phyloP scores from a whole-genome alignment of 2,113 vertebrate genomes.

The Microtus richardsoni region DNA sequence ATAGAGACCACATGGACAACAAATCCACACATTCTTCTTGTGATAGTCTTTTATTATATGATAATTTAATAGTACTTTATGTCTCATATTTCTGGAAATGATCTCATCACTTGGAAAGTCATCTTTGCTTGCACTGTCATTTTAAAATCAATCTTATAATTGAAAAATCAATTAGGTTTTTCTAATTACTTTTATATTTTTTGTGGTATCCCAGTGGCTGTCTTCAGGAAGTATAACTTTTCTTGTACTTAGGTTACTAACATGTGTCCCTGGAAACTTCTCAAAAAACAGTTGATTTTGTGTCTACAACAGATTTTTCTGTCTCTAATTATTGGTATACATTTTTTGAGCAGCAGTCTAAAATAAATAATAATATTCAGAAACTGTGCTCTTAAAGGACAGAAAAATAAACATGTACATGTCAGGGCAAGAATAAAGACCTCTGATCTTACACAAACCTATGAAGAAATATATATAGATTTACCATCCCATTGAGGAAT shows the following conservation, averaged over 20 bases:
- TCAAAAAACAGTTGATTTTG: neutral
- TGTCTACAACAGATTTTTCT: neutral
- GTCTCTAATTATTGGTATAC: neutral
- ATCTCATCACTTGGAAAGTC: neutral
- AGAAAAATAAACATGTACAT: neutral
- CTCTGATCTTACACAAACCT: neutral
- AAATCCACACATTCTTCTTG: neutral
- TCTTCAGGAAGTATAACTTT: neutral
- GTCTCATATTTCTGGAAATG: neutral
- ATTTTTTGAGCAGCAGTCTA: neutral
- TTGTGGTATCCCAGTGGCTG: neutral
- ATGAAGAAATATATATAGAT: neutral
- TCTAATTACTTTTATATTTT: neutral
- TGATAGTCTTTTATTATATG: neutral
- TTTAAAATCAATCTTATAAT: constrained; percentile 31
- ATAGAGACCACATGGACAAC: neutral
- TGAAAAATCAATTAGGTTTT: neutral
- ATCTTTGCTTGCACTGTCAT: neutral
- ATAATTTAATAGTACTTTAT: neutral
- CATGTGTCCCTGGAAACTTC: neutral
- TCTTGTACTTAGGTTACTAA: neutral
- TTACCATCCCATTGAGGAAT: neutral
- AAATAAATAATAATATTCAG: neutral
- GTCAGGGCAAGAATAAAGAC: neutral
- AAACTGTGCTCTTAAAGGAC: neutral